Evolutionary conservation across 2,113 vertebrate genomes (phyloP).

Genomic region (Chamaea fasciata): DNA sequence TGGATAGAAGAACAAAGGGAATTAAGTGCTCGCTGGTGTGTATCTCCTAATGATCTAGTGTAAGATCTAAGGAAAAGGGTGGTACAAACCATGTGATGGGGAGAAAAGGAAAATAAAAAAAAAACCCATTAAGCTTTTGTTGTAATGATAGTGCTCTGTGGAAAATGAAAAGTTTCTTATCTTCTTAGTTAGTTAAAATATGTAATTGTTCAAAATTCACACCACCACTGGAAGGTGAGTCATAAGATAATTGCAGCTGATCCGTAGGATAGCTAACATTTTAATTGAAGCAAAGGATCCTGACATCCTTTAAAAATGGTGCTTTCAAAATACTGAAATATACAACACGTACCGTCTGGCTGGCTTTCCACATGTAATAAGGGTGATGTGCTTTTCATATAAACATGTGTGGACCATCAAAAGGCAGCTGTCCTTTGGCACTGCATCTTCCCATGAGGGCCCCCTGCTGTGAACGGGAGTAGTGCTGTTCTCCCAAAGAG

Average conservation of each 20-base stretch:
- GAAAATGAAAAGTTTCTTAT: not conserved
- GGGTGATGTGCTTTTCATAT: not conserved
- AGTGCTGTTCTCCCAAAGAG: not conserved
- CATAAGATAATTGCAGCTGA: not conserved
- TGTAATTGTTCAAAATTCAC: not conserved
- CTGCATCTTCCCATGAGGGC: not conserved
- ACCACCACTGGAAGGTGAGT: not conserved
- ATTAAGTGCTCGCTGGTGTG: not conserved
- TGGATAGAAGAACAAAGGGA: not conserved
- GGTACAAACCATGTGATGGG: not conserved
- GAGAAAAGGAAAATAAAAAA: not conserved
- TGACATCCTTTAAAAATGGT: not conserved
- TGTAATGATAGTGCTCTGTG: not conserved
- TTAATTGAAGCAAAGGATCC: not conserved
- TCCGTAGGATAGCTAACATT: not conserved
- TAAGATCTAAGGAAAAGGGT: not conserved
- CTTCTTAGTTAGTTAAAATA: not conserved
- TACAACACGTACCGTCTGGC: not conserved
- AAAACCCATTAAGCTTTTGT: not conserved
- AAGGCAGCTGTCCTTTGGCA: not conserved
- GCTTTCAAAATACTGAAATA: not conserved
- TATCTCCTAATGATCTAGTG: not conserved
- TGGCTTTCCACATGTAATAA: not conserved
- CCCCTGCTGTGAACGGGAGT: fast-evolving
- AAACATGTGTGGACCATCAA: fast-evolving